Conservation (phyloP, 1,140 invertebrate genomes). For the Pseudomyrmex dendroicus region DNA sequence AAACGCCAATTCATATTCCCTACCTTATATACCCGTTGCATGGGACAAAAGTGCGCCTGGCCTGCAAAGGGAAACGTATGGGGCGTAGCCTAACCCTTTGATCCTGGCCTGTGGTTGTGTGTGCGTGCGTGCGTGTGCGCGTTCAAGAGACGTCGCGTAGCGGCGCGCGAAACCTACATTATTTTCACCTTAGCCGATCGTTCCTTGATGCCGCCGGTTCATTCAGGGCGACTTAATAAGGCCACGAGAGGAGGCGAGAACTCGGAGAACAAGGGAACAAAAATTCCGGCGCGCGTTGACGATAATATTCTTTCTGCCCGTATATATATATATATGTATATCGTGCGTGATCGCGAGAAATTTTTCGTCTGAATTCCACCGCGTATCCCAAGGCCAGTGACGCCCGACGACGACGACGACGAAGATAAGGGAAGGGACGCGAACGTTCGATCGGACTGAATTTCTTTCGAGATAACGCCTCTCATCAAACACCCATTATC, state of each 20-base stretch:
- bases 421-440: background rate
- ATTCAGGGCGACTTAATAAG: conserved; percentile 54
- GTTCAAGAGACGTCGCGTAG: conserved; percentile 27
- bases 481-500: conserved; percentile 62
- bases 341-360: conserved; percentile 8
- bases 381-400: conserved; percentile 7
- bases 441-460: conserved; percentile 7
- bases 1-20: conserved; percentile 82
- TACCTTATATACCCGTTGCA: conserved; percentile 73
- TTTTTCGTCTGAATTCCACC: conserved; percentile 40
- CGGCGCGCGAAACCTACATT: conserved; percentile 62
- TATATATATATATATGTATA: no score
- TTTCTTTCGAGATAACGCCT: conserved; percentile 43
- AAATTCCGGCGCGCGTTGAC: conserved; percentile 43
- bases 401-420: background rate
- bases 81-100: conserved; percentile 73
- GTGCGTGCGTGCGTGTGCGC: background rate
- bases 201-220: conserved; percentile 18
- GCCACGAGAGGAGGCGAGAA: conserved; percentile 19
- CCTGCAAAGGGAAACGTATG: conserved; percentile 65
- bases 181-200: conserved; percentile 67
- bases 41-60: conserved; percentile 73
- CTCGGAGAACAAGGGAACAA: conserved; percentile 5
- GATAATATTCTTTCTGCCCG: conserved; percentile 27
- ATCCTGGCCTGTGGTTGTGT: conserved; percentile 50